Conservation (phyloP, 2,113 vertebrate genomes). For the Callionymus lyra region DNA sequence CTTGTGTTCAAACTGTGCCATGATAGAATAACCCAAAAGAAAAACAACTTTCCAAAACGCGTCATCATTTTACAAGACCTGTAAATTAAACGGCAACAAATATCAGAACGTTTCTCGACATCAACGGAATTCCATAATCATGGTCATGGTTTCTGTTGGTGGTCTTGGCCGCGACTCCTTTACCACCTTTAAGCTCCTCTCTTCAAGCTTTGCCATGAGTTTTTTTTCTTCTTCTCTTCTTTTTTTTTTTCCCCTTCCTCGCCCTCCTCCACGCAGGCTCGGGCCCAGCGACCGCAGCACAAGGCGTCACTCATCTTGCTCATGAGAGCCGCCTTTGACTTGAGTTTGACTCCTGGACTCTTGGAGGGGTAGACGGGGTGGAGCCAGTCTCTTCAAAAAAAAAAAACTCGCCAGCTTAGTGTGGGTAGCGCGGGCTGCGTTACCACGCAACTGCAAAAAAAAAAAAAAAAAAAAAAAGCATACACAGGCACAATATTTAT, state of each 20-base stretch:
- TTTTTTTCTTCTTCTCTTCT: not conserved
- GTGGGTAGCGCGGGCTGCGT: conserved; percentile 46
- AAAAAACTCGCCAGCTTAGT: conserved; percentile 45
- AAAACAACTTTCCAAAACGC: too few species aligned
- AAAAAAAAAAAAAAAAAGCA: too few species aligned
- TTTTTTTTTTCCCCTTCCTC: not conserved
- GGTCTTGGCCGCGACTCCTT: conserved; percentile 36
- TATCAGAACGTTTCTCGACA: too few species aligned
- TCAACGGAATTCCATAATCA: too few species aligned
- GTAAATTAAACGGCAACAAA: too few species aligned
- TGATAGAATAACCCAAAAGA: too few species aligned
- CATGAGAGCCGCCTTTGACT: conserved; percentile 62
- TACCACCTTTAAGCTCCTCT: conserved; percentile 31
- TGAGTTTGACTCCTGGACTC: conserved; percentile 36
- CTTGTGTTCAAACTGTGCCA: too few species aligned
- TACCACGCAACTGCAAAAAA: conserved; percentile 66
- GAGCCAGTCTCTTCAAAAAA: conserved; percentile 30
- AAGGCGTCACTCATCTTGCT: conserved; percentile 58
- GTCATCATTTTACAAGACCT: too few species aligned
- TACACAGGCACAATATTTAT: conserved; percentile 69
- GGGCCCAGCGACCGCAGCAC: conserved; percentile 32
- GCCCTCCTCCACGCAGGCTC: conserved; percentile 4
- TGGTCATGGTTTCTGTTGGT: conserved; percentile 33
- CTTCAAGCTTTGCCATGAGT: conserved; percentile 2
- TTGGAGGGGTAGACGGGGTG: conserved; percentile 36